Evolutionary conservation across 2,888 invertebrate species (phyloP).

Genomic region (Eupithecia vulgata): DNA sequence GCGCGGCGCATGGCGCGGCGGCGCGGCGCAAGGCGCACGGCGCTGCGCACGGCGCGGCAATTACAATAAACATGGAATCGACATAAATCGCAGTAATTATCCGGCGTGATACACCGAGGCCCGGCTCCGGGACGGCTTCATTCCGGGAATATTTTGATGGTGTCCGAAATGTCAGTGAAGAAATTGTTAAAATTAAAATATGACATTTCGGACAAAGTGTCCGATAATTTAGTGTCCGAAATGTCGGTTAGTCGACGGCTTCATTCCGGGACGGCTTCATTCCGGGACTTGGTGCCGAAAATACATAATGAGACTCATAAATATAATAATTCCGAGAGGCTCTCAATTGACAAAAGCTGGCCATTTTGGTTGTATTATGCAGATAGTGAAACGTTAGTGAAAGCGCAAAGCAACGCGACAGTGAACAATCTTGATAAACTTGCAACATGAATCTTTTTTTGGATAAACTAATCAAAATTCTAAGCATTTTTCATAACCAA

Average conservation of each 20-base stretch:
- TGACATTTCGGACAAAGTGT: too few relatives aligned
- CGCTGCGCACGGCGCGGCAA: conserved; percentile 21
- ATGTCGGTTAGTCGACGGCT: too few relatives aligned
- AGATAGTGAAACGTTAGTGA: neutral
- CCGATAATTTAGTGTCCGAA: too few relatives aligned
- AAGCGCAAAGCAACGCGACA: neutral
- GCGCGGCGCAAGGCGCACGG: neutral
- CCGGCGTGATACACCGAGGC: conserved; percentile 44
- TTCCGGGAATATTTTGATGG: too few relatives aligned
- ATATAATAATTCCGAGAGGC: neutral
- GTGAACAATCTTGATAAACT: conserved; percentile 4
- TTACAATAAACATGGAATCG: conserved; percentile 49
- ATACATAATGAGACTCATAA: neutral
- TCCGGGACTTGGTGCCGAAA: conserved; percentile 47
- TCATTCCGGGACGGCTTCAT: conserved; percentile 64
- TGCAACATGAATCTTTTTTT: conserved; percentile 17
- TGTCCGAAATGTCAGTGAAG: too few relatives aligned
- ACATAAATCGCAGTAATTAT: conserved; percentile 54
- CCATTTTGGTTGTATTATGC: neutral
- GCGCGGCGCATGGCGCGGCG: too few relatives aligned
- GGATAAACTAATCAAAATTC: conserved; percentile 24
- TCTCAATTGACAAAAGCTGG: neutral
- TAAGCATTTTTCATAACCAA: conserved; percentile 21
- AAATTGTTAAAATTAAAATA: too few relatives aligned
- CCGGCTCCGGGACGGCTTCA: conserved; percentile 60